Evolutionary conservation across 2,113 vertebrate species (phyloP).

Genomic region (Nycticorax nycticorax): DNA sequence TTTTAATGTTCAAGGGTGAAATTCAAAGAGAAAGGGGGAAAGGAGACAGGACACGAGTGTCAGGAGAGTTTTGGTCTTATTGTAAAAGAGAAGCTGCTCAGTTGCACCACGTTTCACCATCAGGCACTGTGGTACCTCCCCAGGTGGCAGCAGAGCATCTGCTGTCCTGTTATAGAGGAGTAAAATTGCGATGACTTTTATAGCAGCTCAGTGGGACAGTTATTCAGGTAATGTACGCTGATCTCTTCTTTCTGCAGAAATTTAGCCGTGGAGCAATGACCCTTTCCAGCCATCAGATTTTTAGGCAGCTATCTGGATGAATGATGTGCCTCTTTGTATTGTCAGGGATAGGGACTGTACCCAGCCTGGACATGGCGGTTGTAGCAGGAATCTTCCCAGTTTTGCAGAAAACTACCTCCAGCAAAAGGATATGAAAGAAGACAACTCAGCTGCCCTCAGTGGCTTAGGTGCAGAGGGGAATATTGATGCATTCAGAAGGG

Average conservation of each 20-base stretch:
- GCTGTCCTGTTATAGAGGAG: background rate
- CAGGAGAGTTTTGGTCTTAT: background rate
- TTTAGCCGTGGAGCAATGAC: background rate
- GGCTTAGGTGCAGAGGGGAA: background rate
- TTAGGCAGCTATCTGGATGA: background rate
- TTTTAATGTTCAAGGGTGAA: background rate
- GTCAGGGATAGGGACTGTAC: background rate
- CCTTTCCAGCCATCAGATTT: background rate
- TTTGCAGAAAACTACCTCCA: background rate
- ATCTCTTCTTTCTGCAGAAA: background rate
- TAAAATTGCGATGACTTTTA: background rate
- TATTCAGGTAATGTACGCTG: background rate
- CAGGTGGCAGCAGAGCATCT: background rate
- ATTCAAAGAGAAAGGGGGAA: background rate
- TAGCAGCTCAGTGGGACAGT: background rate
- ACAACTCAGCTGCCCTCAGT: background rate
- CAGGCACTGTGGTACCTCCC: background rate
- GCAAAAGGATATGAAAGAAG: background rate
- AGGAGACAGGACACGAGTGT: background rate
- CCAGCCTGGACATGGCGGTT: fast-evolving
- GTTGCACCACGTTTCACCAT: background rate
- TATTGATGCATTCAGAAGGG: background rate
- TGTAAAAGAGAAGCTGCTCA: background rate
- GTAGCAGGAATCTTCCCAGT: background rate
- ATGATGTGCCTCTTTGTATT: background rate